Evolutionary conservation across 2,797 vertebrate species (phyloP).

Genomic region (Bucorvus abyssinicus): DNA sequence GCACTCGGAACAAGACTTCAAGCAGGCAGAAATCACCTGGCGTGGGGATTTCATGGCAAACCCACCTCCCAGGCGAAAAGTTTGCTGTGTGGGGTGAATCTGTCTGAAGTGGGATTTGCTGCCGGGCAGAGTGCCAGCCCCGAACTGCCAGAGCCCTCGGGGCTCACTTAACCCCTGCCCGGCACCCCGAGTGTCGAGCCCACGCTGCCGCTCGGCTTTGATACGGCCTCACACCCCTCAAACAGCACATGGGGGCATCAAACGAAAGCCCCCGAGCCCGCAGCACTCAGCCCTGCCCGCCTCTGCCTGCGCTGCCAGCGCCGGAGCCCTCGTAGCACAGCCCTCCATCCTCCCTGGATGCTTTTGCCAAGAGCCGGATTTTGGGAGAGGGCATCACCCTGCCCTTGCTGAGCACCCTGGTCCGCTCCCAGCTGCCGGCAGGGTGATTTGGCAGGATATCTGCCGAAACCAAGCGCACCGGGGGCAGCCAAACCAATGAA

Average conservation of each 20-base stretch:
- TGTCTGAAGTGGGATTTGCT: slow-evolving; percentile 57
- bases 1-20: background rate
- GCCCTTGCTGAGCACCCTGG: background rate
- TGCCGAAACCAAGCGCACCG: rapidly evolving
- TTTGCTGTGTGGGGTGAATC: background rate
- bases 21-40: slow-evolving; percentile 10
- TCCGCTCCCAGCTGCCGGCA: background rate
- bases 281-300: background rate
- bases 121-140: slow-evolving; percentile 1
- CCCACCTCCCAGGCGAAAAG: background rate
- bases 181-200: background rate
- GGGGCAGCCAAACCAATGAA: rapidly evolving
- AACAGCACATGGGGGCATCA: background rate
- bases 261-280: background rate
- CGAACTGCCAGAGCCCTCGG: background rate
- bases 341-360: background rate
- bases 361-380: background rate
- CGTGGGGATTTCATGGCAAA: background rate
- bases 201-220: background rate
- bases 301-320: background rate
- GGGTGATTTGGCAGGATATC: background rate
- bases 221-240: background rate
- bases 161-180: background rate
- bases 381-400: background rate
- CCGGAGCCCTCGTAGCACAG: rapidly evolving